phyloP scores from a whole-genome alignment of 23 tunicate genomes.

The Halocynthia aurantium region DNA sequence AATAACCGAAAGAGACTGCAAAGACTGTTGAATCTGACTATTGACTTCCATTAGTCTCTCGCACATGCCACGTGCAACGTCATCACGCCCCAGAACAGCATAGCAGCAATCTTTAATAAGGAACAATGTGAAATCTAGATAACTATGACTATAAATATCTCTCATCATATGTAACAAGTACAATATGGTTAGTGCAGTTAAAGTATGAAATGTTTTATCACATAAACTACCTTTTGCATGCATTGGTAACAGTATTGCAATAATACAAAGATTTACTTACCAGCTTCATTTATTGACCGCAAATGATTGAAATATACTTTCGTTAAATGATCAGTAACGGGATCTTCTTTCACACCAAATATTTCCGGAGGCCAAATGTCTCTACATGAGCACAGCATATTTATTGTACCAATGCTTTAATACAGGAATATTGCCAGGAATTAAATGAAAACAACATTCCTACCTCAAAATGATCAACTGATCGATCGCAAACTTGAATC shows the following conservation, averaged over 20 bases:
- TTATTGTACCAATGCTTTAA: too few species aligned
- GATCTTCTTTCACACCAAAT: constrained; percentile 27
- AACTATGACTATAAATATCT: too few species aligned
- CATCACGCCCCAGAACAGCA: constrained; percentile 46
- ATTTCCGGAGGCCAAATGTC: constrained; percentile 25
- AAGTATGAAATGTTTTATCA: too few species aligned
- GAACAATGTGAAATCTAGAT: neutral
- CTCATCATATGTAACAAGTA: too few species aligned
- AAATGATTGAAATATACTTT: constrained; percentile 17
- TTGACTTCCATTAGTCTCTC: constrained; percentile 72
- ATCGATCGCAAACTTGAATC: constrained; percentile 20
- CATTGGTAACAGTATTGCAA: too few species aligned
- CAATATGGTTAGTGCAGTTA: too few species aligned
- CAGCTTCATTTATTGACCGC: neutral
- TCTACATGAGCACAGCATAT: constrained; percentile 6
- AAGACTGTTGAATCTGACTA: constrained; percentile 60
- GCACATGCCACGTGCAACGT: constrained; percentile 31
- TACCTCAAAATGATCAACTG: constrained; percentile 41
- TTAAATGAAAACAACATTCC: neutral
- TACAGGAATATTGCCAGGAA: neutral
- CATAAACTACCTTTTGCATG: too few species aligned
- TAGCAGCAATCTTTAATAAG: constrained; percentile 1
- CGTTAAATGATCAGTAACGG: constrained; percentile 30
- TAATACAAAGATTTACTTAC: neutral
- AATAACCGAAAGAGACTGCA: constrained; percentile 43